Evolutionary conservation across 1,140 invertebrate genomes (phyloP).

Genomic region (Formica selysi): DNA sequence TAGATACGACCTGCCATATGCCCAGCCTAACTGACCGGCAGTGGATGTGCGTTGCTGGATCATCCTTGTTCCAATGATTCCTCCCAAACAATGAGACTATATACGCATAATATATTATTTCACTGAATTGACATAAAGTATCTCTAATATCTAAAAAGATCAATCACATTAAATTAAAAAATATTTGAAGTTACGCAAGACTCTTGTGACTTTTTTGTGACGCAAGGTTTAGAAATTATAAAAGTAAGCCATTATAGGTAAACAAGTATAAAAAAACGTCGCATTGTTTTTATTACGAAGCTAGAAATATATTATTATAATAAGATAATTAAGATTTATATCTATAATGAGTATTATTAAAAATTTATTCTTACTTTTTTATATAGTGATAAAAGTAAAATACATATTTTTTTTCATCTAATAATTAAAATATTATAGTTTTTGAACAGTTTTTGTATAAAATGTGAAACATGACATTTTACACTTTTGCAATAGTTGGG

Average conservation of each 20-base stretch:
- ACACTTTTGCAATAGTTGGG: not conserved
- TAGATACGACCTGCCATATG: slow-evolving; percentile 83
- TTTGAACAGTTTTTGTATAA: not conserved
- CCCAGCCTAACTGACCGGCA: slow-evolving; percentile 75
- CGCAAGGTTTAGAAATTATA: not conserved
- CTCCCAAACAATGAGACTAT: slow-evolving; percentile 5
- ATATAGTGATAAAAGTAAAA: not conserved
- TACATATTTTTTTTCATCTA: not conserved
- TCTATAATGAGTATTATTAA: not conserved
- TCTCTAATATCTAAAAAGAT: not conserved
- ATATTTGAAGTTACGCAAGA: not conserved
- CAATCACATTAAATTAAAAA: not conserved
- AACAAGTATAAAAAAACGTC: not conserved
- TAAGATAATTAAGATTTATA: not conserved
- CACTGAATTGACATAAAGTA: not conserved
- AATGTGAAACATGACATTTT: not conserved
- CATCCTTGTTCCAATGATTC: slow-evolving; percentile 56
- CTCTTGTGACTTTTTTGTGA: not conserved
- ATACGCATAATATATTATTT: slow-evolving; percentile 13
- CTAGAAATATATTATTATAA: not conserved
- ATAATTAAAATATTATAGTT: not conserved
- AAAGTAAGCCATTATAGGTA: not conserved
- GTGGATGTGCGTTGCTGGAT: slow-evolving; percentile 73
- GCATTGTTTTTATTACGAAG: too few species aligned
- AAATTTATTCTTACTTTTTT: not conserved